Evolutionary conservation across 2,113 vertebrate species (phyloP).

Genomic region (Benitochromis conjunctus): DNA sequence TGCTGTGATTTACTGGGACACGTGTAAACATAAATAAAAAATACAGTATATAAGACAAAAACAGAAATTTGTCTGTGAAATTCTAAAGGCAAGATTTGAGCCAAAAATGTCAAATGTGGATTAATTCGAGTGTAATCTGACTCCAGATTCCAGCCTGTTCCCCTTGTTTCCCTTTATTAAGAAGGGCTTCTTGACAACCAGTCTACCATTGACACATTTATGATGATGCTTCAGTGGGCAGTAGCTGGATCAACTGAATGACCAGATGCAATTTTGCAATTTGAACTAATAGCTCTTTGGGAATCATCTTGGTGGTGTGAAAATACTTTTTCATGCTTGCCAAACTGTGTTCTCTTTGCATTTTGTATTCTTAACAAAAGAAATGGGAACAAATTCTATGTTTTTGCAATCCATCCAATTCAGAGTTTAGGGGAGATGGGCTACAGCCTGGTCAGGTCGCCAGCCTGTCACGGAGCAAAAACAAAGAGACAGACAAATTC

Average conservation of each 20-base stretch:
- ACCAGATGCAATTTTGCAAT: neutral
- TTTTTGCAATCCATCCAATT: neutral
- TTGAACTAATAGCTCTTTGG: neutral
- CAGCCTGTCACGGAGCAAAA: neutral
- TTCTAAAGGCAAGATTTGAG: too few relatives aligned
- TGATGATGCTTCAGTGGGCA: neutral
- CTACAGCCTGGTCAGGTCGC: accelerated
- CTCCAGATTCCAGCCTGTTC: too few relatives aligned
- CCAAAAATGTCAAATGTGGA: too few relatives aligned
- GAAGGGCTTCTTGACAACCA: too few relatives aligned
- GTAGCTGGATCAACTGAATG: neutral
- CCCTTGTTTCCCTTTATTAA: too few relatives aligned
- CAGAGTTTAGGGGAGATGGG: neutral
- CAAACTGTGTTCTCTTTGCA: neutral
- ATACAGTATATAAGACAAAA: too few relatives aligned
- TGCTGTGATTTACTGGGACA: too few relatives aligned
- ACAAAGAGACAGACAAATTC: neutral
- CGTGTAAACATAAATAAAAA: too few relatives aligned
- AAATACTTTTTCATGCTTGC: neutral
- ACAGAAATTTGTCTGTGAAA: too few relatives aligned
- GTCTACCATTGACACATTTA: too few relatives aligned
- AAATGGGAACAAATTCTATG: neutral
- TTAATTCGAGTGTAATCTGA: too few relatives aligned
- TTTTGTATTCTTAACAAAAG: neutral
- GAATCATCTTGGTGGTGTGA: neutral